A percentile compares a stretch with the other conserved stretches of the same genome.
phyloP scores from a whole-genome alignment of 2,888 invertebrate genomes.

The Drosophila lutescens region DNA sequence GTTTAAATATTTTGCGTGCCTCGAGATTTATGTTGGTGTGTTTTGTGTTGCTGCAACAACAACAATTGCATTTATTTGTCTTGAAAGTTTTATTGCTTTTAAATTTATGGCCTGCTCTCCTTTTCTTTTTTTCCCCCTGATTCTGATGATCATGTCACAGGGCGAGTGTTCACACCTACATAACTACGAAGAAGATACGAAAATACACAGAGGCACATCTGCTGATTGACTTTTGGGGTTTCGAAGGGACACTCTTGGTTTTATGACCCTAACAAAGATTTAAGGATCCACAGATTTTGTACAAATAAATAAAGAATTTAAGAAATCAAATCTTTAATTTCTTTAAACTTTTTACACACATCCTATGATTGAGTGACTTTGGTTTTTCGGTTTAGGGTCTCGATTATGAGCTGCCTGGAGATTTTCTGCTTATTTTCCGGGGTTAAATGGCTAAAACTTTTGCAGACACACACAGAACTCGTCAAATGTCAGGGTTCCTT shows the following conservation, averaged over 20 bases:
- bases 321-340: no score
- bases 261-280: background rate
- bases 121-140: background rate
- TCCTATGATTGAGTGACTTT: slow-evolving; percentile 4
- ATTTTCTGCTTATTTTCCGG: slow-evolving; percentile 13
- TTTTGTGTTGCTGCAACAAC: slow-evolving; percentile 54
- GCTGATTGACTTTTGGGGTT: slow-evolving; percentile 5
- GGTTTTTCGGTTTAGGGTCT: slow-evolving; percentile 4
- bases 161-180: slow-evolving; percentile 68
- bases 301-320: background rate
- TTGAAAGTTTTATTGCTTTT: slow-evolving; percentile 83
- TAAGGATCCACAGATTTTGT: background rate
- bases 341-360: background rate
- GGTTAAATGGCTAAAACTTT: slow-evolving; percentile 7
- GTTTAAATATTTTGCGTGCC: slow-evolving; percentile 76
- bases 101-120: slow-evolving; percentile 72
- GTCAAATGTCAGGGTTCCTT: slow-evolving; percentile 20
- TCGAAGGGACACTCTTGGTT: background rate
- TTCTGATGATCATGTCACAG: slow-evolving; percentile 58
- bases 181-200: slow-evolving; percentile 51
- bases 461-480: slow-evolving; percentile 1
- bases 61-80: slow-evolving; percentile 77
- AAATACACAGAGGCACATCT: slow-evolving; percentile 15
- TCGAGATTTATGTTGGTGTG: slow-evolving; percentile 60
- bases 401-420: slow-evolving; percentile 20